Conservation (phyloP, 1,140 invertebrate species). For the Drosophila bifasciata region DNA sequence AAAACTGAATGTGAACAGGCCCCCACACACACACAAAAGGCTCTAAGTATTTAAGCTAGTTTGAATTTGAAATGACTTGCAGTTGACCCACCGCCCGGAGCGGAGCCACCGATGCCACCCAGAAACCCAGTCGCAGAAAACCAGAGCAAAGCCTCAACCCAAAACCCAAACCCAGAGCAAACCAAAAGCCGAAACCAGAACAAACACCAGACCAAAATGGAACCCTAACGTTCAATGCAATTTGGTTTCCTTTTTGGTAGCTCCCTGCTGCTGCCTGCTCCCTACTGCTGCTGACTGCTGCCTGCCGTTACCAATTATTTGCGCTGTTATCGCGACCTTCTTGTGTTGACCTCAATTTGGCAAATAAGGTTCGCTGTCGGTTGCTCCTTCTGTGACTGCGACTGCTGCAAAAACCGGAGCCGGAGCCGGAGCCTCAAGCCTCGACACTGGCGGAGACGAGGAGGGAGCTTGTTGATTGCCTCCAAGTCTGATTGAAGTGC, state of each 20-base stretch:
- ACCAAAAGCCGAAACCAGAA: too few relatives aligned
- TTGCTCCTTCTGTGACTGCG: constrained; percentile 11
- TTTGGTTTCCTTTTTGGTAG: constrained; percentile 45
- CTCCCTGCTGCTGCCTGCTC: too few relatives aligned
- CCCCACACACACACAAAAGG: too few relatives aligned
- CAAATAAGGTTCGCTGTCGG: constrained; percentile 62
- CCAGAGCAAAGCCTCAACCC: too few relatives aligned
- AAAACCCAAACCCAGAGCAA: too few relatives aligned
- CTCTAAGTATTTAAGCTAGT: too few relatives aligned
- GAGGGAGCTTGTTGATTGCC: constrained; percentile 57
- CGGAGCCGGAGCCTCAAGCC: constrained; percentile 28
- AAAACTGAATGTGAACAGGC: background rate
- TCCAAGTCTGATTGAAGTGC: constrained; percentile 67
- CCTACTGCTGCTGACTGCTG: constrained; percentile 13
- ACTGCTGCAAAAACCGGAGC: constrained; percentile 27
- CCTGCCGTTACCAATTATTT: constrained; percentile 73
- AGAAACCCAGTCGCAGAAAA: too few relatives aligned
- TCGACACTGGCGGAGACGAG: background rate
- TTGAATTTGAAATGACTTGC: constrained; percentile 27
- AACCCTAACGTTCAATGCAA: constrained; percentile 72
- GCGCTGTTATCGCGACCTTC: constrained; percentile 78
- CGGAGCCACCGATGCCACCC: too few relatives aligned
- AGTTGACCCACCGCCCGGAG: constrained; percentile 3
- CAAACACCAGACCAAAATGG: constrained; percentile 19
- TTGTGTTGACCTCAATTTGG: constrained; percentile 75